Conservation (phyloP, 2,113 vertebrate genomes). For the Toxotes chatareus region DNA sequence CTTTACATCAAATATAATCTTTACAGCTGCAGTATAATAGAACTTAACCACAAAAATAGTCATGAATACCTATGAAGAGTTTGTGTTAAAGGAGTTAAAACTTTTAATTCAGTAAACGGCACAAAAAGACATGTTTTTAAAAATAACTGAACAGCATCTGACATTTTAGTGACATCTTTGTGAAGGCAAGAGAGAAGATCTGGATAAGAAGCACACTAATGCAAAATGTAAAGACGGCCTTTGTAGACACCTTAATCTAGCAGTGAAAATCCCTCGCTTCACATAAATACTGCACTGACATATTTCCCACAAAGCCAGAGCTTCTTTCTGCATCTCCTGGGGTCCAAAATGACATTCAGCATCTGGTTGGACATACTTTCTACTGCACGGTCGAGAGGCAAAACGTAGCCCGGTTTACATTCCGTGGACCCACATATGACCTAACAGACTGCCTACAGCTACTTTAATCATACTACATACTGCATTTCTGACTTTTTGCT, state of each 20-base stretch:
- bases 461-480: background rate
- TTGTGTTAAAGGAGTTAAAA: background rate
- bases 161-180: constrained; percentile 24
- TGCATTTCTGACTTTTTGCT: background rate
- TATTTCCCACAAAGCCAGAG: constrained; percentile 46
- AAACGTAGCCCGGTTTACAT: constrained; percentile 20
- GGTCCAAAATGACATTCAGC: constrained; percentile 58
- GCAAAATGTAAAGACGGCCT: constrained; percentile 49
- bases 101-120: background rate
- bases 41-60: too few relatives aligned
- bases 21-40: background rate
- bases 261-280: constrained; percentile 51
- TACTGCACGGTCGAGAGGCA: background rate
- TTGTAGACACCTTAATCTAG: constrained; percentile 58
- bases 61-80: too few relatives aligned
- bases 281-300: constrained; percentile 62
- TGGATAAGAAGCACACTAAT: constrained; percentile 17
- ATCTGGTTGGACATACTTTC: constrained; percentile 50
- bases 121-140: background rate
- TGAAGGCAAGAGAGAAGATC: constrained; percentile 6
- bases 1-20: too few relatives aligned
- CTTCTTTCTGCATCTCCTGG: constrained; percentile 38
- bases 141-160: constrained; percentile 18
- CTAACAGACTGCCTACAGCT: constrained; percentile 18
- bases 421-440: constrained; percentile 17